Percentiles rank a stretch among this genome's conserved stretches.
Conservation (phyloP, 2,797 vertebrate species). For the Sebastes steindachneri region DNA sequence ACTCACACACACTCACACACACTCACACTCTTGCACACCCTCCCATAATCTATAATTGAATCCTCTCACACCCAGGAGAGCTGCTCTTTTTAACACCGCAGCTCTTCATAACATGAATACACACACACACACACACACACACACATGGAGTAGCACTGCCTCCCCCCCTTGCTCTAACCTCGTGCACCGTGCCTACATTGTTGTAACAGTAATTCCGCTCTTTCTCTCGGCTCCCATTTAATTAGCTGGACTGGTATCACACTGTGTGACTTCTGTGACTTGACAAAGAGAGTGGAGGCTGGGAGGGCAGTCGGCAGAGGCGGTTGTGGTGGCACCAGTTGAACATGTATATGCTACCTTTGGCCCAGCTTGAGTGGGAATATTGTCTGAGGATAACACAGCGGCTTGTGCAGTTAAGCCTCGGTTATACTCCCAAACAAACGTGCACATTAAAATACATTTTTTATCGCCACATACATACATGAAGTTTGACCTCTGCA, state of each 20-base stretch:
- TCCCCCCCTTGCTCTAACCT: conserved; percentile 28
- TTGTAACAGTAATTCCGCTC: conserved; percentile 53
- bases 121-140: conserved; percentile 3
- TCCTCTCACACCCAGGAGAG: conserved; percentile 71
- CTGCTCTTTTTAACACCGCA: conserved; percentile 56
- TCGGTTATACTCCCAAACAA: not conserved
- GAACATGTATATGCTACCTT: conserved; percentile 10
- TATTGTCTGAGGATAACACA: conserved; percentile 14
- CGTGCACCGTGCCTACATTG: conserved; percentile 28
- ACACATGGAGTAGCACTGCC: not conserved
- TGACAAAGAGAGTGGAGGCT: conserved; percentile 15
- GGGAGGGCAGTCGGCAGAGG: not conserved
- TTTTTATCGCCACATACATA: not conserved
- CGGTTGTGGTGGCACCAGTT: conserved; percentile 14
- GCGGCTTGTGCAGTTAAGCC: not conserved
- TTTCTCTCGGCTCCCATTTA: conserved; percentile 57
- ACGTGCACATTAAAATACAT: not conserved
- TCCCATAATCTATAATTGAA: conserved; percentile 84
- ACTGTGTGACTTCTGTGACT: conserved; percentile 37
- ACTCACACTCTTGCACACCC: not conserved
- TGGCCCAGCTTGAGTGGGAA: not conserved
- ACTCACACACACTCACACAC: not conserved
- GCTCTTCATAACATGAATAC: conserved; percentile 30
- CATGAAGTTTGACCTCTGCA: not conserved
- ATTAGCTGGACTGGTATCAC: conserved; percentile 51